phyloP scores from a whole-genome alignment of 2,797 vertebrate genomes.

The Cetoscarus ocellatus region DNA sequence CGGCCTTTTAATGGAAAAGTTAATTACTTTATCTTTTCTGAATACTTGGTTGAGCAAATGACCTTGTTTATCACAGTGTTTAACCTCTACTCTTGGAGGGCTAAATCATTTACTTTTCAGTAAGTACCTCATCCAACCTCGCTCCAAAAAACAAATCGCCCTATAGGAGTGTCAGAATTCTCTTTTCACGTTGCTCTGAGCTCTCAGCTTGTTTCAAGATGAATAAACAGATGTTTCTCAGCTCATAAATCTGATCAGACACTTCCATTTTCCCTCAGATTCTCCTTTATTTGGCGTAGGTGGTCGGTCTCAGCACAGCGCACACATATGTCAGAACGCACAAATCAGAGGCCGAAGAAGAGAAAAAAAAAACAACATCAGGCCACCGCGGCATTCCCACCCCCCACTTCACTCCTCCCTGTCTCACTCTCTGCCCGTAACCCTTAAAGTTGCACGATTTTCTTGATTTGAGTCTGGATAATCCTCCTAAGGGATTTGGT shows the following conservation, averaged over 20 bases:
- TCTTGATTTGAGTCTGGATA: constrained; percentile 84
- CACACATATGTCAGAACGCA: constrained; percentile 9
- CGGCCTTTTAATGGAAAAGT: no score
- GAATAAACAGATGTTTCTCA: no score
- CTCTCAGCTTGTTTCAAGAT: no score
- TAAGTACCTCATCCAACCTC: no score
- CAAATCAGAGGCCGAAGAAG: constrained; percentile 5
- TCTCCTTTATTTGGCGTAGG: not conserved
- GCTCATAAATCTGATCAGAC: not conserved
- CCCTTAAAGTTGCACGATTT: constrained; percentile 79
- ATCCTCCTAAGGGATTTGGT: constrained; percentile 91
- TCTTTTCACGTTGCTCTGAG: no score
- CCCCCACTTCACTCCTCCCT: constrained; percentile 21
- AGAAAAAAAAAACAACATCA: constrained; percentile 7
- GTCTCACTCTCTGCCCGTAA: constrained; percentile 55
- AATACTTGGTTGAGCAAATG: no score
- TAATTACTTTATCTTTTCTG: no score
- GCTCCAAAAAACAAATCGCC: no score
- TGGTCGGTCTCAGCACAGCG: not conserved
- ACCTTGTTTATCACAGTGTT: no score
- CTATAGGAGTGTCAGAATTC: no score
- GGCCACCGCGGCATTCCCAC: not conserved
- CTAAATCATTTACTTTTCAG: no score
- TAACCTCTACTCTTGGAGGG: no score
- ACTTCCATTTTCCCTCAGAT: not conserved